A percentile compares a stretch with the other conserved stretches of the same genome.
These are phyloP conservation scores for Limnothrissa miodon DNA, from an alignment of 2,113 vertebrate species.

Conservation along the genomic window DNA sequence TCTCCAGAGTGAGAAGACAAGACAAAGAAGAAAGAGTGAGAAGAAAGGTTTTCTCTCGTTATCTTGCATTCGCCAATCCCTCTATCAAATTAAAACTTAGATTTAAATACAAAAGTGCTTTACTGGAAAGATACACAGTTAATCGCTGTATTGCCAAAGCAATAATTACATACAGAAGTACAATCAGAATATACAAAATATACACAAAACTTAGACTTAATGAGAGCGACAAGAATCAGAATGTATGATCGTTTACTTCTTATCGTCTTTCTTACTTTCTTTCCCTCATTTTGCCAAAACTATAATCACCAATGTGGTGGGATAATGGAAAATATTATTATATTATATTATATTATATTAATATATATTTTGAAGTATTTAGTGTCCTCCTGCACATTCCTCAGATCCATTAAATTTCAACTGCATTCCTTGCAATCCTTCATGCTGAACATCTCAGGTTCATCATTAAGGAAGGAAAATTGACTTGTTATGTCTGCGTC, in stretches of 20 bases:
- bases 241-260: too few relatives aligned
- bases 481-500: not conserved
- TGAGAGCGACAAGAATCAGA: too few relatives aligned
- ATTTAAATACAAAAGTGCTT: too few relatives aligned
- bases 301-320: not conserved
- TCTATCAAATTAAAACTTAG: too few relatives aligned
- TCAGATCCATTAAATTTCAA: not conserved
- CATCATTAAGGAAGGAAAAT: not conserved
- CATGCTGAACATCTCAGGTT: not conserved
- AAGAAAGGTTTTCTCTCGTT: not conserved
- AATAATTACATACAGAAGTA: too few relatives aligned
- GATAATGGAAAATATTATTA: not conserved
- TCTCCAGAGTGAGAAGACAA: constrained; percentile 48
- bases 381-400: not conserved
- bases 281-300: not conserved
- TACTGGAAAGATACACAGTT: too few relatives aligned
- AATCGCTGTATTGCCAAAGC: too few relatives aligned
- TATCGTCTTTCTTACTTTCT: not conserved
- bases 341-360: too few relatives aligned
- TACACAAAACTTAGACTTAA: too few relatives aligned
- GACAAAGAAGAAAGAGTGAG: not conserved
- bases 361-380: not conserved
- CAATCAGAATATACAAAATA: too few relatives aligned
- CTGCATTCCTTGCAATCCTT: not conserved
- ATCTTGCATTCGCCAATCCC: not conserved